phyloP scores from a whole-genome alignment of 2,797 vertebrate genomes.

The Rhinoraja longicauda region DNA sequence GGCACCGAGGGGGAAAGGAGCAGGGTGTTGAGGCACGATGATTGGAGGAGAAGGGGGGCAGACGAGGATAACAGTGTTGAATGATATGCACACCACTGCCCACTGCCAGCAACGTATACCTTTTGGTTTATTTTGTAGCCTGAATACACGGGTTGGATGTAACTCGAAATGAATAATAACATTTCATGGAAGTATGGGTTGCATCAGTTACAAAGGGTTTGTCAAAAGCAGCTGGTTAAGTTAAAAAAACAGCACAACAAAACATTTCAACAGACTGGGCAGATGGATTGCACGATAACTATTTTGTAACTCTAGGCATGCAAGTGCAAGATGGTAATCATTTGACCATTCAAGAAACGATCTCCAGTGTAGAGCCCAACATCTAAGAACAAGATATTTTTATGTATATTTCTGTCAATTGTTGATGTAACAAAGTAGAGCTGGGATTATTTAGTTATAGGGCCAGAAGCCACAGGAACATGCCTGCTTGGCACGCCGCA shows the following conservation, averaged over 20 bases:
- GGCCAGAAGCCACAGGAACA: no score
- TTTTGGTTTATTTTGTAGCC: neutral
- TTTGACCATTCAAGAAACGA: neutral
- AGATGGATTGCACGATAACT: neutral
- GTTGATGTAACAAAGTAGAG: neutral
- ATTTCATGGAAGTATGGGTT: neutral
- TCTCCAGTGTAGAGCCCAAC: neutral
- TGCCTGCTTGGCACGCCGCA: no score
- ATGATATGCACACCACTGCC: neutral
- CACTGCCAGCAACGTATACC: neutral
- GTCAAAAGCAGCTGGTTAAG: neutral
- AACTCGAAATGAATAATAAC: neutral
- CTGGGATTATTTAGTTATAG: neutral
- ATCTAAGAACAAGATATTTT: neutral
- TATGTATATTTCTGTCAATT: neutral
- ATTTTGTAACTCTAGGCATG: neutral
- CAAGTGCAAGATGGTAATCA: neutral
- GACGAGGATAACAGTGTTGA: no score
- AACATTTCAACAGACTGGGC: neutral
- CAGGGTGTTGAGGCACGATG: no score
- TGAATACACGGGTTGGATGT: neutral
- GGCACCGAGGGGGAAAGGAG: no score
- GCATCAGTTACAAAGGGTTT: neutral
- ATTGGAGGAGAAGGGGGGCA: no score
- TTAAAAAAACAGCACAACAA: neutral